phyloP scores from a whole-genome alignment of 2,113 vertebrate genomes.

The Pachycephala philippinensis region DNA sequence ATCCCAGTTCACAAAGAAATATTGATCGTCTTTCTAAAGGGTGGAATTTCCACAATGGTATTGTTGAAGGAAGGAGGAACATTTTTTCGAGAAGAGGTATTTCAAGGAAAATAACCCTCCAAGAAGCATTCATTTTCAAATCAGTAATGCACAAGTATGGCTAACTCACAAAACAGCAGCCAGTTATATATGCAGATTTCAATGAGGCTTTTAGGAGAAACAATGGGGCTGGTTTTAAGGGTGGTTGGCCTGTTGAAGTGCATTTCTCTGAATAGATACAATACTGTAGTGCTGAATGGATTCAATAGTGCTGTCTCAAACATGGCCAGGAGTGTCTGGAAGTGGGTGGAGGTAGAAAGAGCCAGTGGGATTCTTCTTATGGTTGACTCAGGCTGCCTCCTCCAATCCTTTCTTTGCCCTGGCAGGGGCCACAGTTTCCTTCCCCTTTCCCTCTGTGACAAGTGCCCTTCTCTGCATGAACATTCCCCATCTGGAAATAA shows the following conservation, averaged over 20 bases:
- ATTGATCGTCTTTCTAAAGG: background rate
- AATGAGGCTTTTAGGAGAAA: conserved; percentile 55
- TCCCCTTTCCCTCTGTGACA: background rate
- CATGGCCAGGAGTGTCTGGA: conserved; percentile 56
- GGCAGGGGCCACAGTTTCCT: background rate
- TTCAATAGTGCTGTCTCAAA: conserved; percentile 61
- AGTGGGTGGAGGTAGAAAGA: conserved; percentile 57
- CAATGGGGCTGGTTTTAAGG: conserved; percentile 55
- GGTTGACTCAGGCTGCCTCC: conserved; percentile 35
- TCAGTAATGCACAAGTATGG: background rate
- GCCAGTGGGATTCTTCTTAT: conserved; percentile 22
- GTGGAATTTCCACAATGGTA: background rate
- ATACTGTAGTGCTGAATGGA: conserved; percentile 54
- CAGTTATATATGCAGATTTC: conserved; percentile 39
- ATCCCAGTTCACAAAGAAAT: background rate
- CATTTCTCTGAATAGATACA: conserved; percentile 49
- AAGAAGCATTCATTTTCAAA: conserved; percentile 54
- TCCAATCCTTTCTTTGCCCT: conserved; percentile 34
- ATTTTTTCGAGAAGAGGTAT: background rate
- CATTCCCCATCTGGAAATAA: background rate
- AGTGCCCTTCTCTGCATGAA: background rate
- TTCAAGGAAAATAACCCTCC: conserved; percentile 19
- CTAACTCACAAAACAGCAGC: conserved; percentile 43
- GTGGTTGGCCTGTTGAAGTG: conserved; percentile 50
- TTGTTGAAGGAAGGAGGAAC: background rate